These are phyloP conservation scores for Cottoperca gobio DNA, from an alignment of 2,797 vertebrate species.

Conservation along the genomic window DNA sequence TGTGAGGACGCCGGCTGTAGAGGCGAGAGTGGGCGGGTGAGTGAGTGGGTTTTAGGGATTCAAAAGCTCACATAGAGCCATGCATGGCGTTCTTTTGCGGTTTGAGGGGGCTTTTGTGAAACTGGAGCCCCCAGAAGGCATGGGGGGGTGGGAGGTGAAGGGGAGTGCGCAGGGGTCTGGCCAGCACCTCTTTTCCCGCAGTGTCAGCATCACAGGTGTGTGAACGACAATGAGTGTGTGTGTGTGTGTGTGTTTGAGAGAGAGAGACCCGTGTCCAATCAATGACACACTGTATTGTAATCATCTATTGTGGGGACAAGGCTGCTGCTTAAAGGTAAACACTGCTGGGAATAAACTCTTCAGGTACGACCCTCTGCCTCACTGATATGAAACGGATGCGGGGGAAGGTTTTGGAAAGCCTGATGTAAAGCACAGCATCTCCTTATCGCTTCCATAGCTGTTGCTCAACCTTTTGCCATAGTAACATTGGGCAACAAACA, in stretches of 20 bases:
- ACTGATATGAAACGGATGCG: conserved; percentile 3
- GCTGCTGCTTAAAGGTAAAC: conserved; percentile 67
- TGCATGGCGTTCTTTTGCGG: conserved; percentile 61
- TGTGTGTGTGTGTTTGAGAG: conserved; percentile 27
- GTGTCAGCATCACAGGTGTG: conserved; percentile 76
- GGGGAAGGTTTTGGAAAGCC: background rate
- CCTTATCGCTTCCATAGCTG: conserved; percentile 40
- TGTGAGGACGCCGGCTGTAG: conserved; percentile 37
- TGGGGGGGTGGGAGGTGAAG: background rate
- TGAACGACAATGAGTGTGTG: conserved; percentile 61
- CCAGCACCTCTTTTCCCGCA: conserved; percentile 64
- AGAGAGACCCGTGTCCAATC: conserved; percentile 65
- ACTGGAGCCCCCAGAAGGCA: conserved; percentile 60
- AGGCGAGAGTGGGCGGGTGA: conserved; percentile 30
- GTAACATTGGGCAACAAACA: conserved; percentile 64
- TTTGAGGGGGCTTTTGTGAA: conserved; percentile 76
- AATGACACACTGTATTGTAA: conserved; percentile 79
- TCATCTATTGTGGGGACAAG: conserved; percentile 59
- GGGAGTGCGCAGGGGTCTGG: conserved; percentile 11
- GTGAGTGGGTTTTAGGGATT: conserved; percentile 66
- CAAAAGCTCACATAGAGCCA: conserved; percentile 68
- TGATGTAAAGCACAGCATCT: conserved; percentile 43
- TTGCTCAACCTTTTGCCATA: conserved; percentile 57
- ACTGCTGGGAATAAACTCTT: conserved; percentile 46
- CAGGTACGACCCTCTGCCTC: conserved; percentile 33